Base-by-base conservation (phyloP, 2,888 invertebrate species). In the Ichneumoninae sp. region DNA sequence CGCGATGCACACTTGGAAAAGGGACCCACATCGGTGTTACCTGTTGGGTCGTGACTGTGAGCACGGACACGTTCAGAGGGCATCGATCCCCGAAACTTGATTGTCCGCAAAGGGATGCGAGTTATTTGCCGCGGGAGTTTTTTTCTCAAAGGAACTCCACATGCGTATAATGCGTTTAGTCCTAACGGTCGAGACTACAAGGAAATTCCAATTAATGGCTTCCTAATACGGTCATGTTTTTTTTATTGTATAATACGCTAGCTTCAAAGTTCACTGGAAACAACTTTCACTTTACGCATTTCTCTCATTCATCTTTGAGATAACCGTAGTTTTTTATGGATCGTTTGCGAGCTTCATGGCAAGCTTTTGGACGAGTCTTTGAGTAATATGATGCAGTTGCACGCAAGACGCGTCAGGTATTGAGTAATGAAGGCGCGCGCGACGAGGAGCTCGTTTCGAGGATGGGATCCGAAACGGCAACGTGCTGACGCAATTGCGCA, bases 41-140 rank as follows among this genome's bases (percentile, higher is more conserved):
- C 85, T 85, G 87, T 83, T 83, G 68, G 66, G n/a, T 54, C 70
- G 63, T 84, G 78, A 82, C 68, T 50, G 60, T 71, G 79, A 57
- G 65, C 73, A 81, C 80, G 57, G 22, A 80, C 63, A 52, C 73
- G n/a, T 6, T 0, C 19, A 30, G 40, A 71, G 81, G 60, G 65
- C 85, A 83, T 80, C 83, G 86, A 86, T 85, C 81, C 83, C 75
- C 71, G 26, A 77, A 74, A 63, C 40, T 26, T 1, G 40, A 19
- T 19, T 33, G 63, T 40, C 26, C 7, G 16, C 60, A 16, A 66
- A 36, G 22, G 40, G 66, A 40, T 40, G 22, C 3, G 40, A 36
- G n/a, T 36, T 10, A 13, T 60, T 30, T 63, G 33, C 33, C 57
- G 54, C 19, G 54, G 13, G 7, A 10, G 7, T 22, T 54, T 22